phyloP scores from a whole-genome alignment of 2,888 invertebrate genomes.

The Artemia sinica region DNA sequence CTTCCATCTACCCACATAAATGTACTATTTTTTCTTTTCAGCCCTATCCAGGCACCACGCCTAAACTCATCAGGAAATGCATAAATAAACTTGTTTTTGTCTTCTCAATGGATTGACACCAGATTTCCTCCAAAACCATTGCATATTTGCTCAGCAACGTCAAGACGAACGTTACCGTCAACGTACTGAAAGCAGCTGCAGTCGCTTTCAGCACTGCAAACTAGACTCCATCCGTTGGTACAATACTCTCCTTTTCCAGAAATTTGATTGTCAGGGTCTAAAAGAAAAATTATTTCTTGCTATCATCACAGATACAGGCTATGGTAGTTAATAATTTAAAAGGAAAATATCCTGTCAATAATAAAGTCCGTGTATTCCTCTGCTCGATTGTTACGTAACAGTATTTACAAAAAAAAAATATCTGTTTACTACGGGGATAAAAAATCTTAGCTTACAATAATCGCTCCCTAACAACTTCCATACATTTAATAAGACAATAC shows the following conservation, averaged over 20 bases:
- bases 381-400: too few species aligned
- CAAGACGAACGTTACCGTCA: background rate
- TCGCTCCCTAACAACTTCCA: too few species aligned
- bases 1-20: background rate
- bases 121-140: background rate
- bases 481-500: too few species aligned
- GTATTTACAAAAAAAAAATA: too few species aligned
- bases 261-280: too few species aligned
- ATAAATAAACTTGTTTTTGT: conserved; percentile 7
- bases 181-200: conserved; percentile 11
- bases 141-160: background rate
- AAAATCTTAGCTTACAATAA: too few species aligned
- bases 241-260: background rate
- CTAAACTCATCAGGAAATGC: background rate
- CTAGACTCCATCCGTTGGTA: background rate
- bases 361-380: too few species aligned
- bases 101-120: conserved; percentile 5
- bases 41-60: background rate
- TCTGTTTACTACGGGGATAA: too few species aligned
- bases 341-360: too few species aligned
- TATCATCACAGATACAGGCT: too few species aligned
- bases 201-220: background rate
- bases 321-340: too few species aligned
- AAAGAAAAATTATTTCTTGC: too few species aligned
- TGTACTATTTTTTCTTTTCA: background rate